These are phyloP conservation scores for Tragelaphus scriptus DNA, from an alignment of 2,113 vertebrate species.

Conservation along the genomic window DNA sequence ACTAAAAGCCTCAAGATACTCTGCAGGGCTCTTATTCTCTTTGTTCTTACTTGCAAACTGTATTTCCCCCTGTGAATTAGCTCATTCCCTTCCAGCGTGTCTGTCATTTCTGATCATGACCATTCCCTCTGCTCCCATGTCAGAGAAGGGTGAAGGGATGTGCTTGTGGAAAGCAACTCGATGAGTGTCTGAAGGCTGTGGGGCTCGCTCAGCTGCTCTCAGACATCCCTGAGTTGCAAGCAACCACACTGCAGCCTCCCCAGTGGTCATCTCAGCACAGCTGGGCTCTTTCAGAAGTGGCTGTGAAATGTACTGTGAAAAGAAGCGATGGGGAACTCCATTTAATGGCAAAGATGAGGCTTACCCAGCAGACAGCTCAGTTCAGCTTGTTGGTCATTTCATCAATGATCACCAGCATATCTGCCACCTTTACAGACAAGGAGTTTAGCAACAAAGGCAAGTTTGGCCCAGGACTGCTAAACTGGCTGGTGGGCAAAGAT, in stretches of 20 bases:
- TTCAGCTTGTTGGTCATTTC: not conserved
- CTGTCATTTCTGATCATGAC: not conserved
- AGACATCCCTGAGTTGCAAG: conserved; percentile 23
- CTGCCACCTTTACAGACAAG: not conserved
- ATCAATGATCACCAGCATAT: not conserved
- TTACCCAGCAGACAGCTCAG: not conserved
- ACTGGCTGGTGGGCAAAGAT: not conserved
- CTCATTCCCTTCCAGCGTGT: fast-evolving
- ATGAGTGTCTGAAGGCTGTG: conserved; percentile 12
- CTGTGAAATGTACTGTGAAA: conserved; percentile 21
- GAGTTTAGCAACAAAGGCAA: not conserved
- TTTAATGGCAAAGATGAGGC: not conserved
- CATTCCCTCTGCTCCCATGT: conserved; percentile 53
- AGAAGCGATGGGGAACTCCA: not conserved
- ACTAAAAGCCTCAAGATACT: not conserved
- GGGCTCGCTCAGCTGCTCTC: conserved; percentile 27
- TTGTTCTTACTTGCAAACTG: not conserved
- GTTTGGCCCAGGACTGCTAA: not conserved
- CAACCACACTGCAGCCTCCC: not conserved
- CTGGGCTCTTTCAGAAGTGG: not conserved
- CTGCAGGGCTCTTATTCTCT: not conserved
- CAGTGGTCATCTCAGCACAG: conserved; percentile 19
- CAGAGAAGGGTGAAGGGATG: conserved; percentile 38
- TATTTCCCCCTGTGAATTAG: not conserved
- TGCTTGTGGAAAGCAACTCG: conserved; percentile 9